Percentiles rank a stretch among this genome's conserved stretches.
Conservation (phyloP, 2,797 vertebrate genomes). For the Prionace glauca region DNA sequence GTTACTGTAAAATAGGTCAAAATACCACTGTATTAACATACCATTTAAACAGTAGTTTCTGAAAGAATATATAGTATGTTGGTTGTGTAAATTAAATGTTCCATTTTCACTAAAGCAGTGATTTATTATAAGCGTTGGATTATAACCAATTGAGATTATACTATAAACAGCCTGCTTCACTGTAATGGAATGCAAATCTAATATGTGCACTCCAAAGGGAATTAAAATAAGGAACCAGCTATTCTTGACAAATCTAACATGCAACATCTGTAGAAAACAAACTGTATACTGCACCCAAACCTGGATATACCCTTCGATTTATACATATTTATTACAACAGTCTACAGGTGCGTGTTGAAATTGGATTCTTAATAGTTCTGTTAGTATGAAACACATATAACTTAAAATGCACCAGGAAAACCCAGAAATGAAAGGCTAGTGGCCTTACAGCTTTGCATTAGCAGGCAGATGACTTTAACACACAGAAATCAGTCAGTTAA, state of each 20-base stretch:
- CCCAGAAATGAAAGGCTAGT: not conserved
- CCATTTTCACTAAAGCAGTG: not conserved
- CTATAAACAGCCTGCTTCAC: not conserved
- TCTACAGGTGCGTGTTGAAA: not conserved
- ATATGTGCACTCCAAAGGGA: not conserved
- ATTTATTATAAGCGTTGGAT: conserved; percentile 21
- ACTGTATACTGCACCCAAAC: not conserved
- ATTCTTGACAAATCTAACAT: not conserved
- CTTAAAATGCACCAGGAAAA: not conserved
- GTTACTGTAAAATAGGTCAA: not conserved
- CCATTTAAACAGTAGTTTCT: conserved; percentile 13
- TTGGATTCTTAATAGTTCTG: not conserved
- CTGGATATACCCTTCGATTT: not conserved
- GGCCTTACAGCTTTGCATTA: not conserved
- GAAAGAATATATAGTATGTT: not conserved
- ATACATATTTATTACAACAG: not conserved
- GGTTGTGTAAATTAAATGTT: conserved; percentile 19
- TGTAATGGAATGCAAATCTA: conserved; percentile 17
- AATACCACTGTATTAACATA: not conserved
- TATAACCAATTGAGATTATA: conserved; percentile 26
- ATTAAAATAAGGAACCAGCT: conserved; percentile 12
- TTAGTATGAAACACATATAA: not conserved
- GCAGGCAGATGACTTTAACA: not conserved
- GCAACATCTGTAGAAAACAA: not conserved
- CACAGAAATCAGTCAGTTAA: not conserved